A percentile compares a stretch with the other conserved stretches of the same genome.
These are phyloP conservation scores for Orius insidiosus DNA, from an alignment of 1,140 invertebrate species.

Conservation along the genomic window DNA sequence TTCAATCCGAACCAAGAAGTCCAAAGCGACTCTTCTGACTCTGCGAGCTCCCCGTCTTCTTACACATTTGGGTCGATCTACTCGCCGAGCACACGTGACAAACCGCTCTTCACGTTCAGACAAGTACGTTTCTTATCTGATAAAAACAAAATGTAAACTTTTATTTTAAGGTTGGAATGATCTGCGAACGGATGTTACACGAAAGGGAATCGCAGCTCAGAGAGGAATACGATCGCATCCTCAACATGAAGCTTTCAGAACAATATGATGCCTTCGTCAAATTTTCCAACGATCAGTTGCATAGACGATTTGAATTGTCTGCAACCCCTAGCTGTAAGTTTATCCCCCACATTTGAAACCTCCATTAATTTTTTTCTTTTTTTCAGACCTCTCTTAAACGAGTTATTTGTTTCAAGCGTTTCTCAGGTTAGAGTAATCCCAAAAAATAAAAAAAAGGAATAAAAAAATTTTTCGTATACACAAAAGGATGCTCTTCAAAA, in stretches of 20 bases:
- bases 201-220: slow-evolving; percentile 81
- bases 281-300: slow-evolving; percentile 93
- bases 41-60: slow-evolving; percentile 29
- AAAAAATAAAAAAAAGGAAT: not conserved
- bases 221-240: slow-evolving; percentile 82
- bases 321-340: slow-evolving; percentile 49
- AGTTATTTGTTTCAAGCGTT: slow-evolving; percentile 4
- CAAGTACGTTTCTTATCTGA: slow-evolving; percentile 36
- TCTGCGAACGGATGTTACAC: slow-evolving; percentile 86
- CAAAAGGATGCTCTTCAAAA: slow-evolving; percentile 7
- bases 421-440: slow-evolving; percentile 7
- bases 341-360: not conserved
- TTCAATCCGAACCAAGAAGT: slow-evolving; percentile 33
- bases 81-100: slow-evolving; percentile 39
- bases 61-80: slow-evolving; percentile 27
- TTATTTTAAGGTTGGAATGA: slow-evolving; percentile 63
- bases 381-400: slow-evolving; percentile 11
- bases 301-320: slow-evolving; percentile 57
- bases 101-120: slow-evolving; percentile 85
- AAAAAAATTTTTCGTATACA: slow-evolving; percentile 4
- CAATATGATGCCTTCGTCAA: slow-evolving; percentile 96
- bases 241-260: slow-evolving; percentile 81
- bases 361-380: not conserved
- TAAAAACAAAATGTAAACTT: not conserved
- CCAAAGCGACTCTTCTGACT: slow-evolving; percentile 25